Evolutionary conservation across 1,140 invertebrate genomes (phyloP).

Genomic region (Stegodyphus dumicola): DNA sequence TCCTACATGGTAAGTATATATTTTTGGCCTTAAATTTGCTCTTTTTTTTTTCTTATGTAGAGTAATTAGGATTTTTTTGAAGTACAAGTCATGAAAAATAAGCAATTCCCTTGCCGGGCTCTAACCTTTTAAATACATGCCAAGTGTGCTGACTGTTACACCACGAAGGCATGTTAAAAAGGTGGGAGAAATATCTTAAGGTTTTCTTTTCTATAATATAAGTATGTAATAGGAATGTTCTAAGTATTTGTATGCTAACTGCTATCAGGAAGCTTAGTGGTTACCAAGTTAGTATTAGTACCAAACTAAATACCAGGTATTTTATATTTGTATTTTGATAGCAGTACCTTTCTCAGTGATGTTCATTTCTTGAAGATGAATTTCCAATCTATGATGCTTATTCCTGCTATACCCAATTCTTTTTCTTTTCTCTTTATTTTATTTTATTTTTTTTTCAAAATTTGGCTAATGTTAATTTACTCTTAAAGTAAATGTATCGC

Average conservation of each 20-base stretch:
- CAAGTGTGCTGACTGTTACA: no score
- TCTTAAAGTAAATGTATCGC: no score
- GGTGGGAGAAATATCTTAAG: no score
- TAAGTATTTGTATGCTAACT: not conserved
- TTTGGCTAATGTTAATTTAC: no score
- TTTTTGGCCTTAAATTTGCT: not conserved
- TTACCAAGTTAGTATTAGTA: no score
- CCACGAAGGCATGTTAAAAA: no score
- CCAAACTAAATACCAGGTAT: no score
- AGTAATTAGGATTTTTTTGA: not conserved
- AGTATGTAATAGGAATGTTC: no score
- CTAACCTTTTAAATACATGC: no score
- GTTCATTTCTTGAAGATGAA: not conserved
- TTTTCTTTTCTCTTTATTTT: not conserved
- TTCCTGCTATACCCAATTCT: not conserved
- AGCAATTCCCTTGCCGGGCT: no score
- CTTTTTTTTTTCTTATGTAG: no score
- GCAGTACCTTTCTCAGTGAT: not conserved
- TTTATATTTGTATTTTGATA: not conserved
- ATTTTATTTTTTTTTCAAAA: not conserved
- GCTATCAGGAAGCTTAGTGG: not conserved
- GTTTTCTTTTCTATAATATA: not conserved
- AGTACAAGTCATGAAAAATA: no score
- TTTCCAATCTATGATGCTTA: not conserved
- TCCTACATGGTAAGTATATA: slow-evolving; percentile 7